These are phyloP conservation scores for Pterophyllum scalare DNA, from an alignment of 2,113 vertebrate species.

Conservation along the genomic window DNA sequence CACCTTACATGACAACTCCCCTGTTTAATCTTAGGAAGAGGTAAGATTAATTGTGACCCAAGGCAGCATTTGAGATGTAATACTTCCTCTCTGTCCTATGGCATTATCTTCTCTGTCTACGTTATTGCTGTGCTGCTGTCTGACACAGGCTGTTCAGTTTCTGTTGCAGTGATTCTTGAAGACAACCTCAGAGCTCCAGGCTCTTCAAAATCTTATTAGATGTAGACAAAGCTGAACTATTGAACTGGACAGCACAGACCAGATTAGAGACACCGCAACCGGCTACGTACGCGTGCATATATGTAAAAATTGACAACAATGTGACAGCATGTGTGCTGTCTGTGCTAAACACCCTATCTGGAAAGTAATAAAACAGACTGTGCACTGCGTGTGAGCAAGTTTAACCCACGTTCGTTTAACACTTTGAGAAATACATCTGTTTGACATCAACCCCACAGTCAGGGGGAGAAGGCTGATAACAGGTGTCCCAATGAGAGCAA, in stretches of 20 bases:
- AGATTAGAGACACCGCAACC: slow-evolving; percentile 11
- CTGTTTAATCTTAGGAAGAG: slow-evolving; percentile 37
- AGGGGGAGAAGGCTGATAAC: not conserved
- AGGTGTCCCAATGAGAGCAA: not conserved
- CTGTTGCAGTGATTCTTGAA: slow-evolving; percentile 40
- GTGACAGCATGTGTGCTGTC: slow-evolving; percentile 33
- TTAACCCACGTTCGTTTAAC: not conserved
- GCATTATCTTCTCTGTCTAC: slow-evolving; percentile 41
- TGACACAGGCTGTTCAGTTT: slow-evolving; percentile 34
- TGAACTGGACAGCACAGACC: slow-evolving; percentile 53
- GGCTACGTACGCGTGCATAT: not conserved
- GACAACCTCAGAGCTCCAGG: slow-evolving; percentile 49
- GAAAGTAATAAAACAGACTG: slow-evolving; percentile 36
- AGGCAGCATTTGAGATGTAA: slow-evolving; percentile 53
- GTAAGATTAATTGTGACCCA: slow-evolving; percentile 48
- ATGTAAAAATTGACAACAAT: slow-evolving; percentile 37
- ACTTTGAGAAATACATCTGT: not conserved
- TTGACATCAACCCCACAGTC: slow-evolving; percentile 18
- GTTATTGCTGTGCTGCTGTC: slow-evolving; percentile 43
- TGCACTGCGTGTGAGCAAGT: not conserved
- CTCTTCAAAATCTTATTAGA: slow-evolving; percentile 73
- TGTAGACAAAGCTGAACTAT: slow-evolving; percentile 48
- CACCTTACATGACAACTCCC: slow-evolving; percentile 10
- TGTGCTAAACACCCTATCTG: slow-evolving; percentile 28
- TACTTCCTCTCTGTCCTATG: slow-evolving; percentile 58